Conservation (phyloP, 2,797 vertebrate species). For the Rhyacichthys aspro region DNA sequence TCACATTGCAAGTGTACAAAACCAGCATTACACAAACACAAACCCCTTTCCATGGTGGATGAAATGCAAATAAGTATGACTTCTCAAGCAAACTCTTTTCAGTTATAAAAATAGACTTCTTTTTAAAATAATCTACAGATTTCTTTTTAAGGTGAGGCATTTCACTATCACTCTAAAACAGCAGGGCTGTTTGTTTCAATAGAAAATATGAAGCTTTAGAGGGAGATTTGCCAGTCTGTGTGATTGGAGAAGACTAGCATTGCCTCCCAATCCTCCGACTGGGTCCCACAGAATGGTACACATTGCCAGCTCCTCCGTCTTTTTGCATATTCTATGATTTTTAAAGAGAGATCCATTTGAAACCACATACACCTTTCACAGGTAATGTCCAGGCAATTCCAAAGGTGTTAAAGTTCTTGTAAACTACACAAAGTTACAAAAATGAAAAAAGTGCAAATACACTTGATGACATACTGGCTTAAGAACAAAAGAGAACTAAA, state of each 20-base stretch:
- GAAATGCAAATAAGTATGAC: slow-evolving; percentile 82
- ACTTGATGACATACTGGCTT: slow-evolving; percentile 62
- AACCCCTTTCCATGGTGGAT: slow-evolving; percentile 74
- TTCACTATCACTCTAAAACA: slow-evolving; percentile 82
- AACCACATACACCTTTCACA: slow-evolving; percentile 82
- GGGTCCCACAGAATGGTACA: slow-evolving; percentile 49
- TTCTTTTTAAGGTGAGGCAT: slow-evolving; percentile 84
- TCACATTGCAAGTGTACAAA: slow-evolving; percentile 81
- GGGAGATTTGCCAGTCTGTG: slow-evolving; percentile 67
- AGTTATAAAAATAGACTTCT: slow-evolving; percentile 87
- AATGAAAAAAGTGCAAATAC: slow-evolving; percentile 82
- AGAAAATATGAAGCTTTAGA: slow-evolving; percentile 79
- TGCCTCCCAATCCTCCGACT: slow-evolving; percentile 50
- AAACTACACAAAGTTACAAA: slow-evolving; percentile 86
- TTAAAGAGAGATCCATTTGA: slow-evolving; percentile 75
- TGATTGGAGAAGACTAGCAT: slow-evolving; percentile 63
- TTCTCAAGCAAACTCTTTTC: slow-evolving; percentile 81
- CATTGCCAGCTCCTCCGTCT: slow-evolving; percentile 74
- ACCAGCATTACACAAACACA: slow-evolving; percentile 77
- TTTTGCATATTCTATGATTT: slow-evolving; percentile 86
- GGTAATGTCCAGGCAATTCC: slow-evolving; percentile 88
- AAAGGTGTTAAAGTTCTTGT: slow-evolving; percentile 83
- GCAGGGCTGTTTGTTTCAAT: slow-evolving; percentile 79
- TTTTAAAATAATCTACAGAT: slow-evolving; percentile 88
- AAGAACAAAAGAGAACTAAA: slow-evolving; percentile 62